Evolutionary conservation across 2,888 invertebrate species (phyloP).

Genomic region (Gnatocerus cornutus): DNA sequence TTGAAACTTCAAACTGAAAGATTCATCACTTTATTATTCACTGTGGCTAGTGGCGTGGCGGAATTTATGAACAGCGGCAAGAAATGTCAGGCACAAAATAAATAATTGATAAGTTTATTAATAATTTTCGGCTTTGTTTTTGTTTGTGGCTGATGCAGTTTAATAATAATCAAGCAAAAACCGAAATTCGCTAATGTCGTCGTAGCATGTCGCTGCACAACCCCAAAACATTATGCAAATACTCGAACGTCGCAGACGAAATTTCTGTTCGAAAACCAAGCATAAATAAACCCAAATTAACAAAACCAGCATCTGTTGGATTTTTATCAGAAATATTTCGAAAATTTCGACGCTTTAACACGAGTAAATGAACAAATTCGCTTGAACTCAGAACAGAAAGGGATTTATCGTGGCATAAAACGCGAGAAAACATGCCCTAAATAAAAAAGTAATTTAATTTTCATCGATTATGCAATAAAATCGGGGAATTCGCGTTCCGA

Average conservation of each 20-base stretch:
- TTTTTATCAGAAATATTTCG: conserved; percentile 18
- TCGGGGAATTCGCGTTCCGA: conserved; percentile 9
- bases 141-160: too few species aligned
- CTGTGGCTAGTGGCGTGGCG: not conserved
- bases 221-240: conserved; percentile 18
- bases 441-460: conserved; percentile 38
- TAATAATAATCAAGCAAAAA: not conserved
- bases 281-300: conserved; percentile 28
- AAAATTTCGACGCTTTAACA: conserved; percentile 3
- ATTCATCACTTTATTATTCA: conserved; percentile 8
- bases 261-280: not conserved
- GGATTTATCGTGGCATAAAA: conserved; percentile 24
- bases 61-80: not conserved
- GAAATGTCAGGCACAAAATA: too few species aligned
- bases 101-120: too few species aligned
- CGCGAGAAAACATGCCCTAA: conserved; percentile 22
- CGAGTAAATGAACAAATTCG: conserved; percentile 19
- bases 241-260: conserved; percentile 3
- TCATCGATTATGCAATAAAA: conserved; percentile 36
- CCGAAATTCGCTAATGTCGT: conserved; percentile 3
- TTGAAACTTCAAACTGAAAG: conserved; percentile 1
- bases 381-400: not conserved
- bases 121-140: too few species aligned
- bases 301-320: conserved; percentile 2
- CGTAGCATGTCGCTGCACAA: not conserved